Evolutionary conservation across 1,140 invertebrate species (phyloP).

Genomic region (Drosophila carrolli): DNA sequence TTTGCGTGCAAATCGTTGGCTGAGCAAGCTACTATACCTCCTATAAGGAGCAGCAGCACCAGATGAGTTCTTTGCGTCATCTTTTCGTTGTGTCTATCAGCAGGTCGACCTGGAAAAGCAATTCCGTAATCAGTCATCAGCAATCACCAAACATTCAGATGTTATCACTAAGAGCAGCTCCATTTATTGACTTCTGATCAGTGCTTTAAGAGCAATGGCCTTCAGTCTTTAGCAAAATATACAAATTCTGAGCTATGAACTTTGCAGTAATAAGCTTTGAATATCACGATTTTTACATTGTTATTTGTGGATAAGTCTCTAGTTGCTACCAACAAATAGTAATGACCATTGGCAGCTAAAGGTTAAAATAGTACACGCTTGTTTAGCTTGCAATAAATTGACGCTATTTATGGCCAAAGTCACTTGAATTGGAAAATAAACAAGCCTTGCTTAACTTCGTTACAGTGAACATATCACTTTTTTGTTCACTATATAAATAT

Average conservation of each 20-base stretch:
- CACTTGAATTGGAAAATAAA: neutral
- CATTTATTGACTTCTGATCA: conserved; percentile 6
- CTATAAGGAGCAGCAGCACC: conserved; percentile 12
- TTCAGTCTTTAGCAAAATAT: neutral
- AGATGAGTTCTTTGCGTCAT: conserved; percentile 15
- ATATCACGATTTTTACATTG: conserved; percentile 16
- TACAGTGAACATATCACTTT: no score
- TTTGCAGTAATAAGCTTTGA: neutral
- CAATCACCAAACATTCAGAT: no score
- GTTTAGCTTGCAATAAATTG: conserved; percentile 9
- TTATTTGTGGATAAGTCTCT: neutral
- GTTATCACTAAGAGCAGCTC: conserved; percentile 1
- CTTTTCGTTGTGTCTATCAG: conserved; percentile 12
- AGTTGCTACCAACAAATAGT: conserved; percentile 1
- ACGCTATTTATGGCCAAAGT: conserved; percentile 8
- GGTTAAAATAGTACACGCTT: conserved; percentile 18
- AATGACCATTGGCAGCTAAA: conserved; percentile 13
- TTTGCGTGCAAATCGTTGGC: conserved; percentile 26
- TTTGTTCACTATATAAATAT: neutral
- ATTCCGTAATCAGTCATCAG: conserved; percentile 4
- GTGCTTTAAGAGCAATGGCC: neutral
- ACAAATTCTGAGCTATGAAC: no score
- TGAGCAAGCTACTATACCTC: conserved; percentile 2
- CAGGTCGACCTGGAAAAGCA: conserved; percentile 14
- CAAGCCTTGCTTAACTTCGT: conserved; percentile 1